These are phyloP conservation scores for Nasonia giraulti DNA, from an alignment of 1,140 invertebrate genomes.

Conservation along the genomic window DNA sequence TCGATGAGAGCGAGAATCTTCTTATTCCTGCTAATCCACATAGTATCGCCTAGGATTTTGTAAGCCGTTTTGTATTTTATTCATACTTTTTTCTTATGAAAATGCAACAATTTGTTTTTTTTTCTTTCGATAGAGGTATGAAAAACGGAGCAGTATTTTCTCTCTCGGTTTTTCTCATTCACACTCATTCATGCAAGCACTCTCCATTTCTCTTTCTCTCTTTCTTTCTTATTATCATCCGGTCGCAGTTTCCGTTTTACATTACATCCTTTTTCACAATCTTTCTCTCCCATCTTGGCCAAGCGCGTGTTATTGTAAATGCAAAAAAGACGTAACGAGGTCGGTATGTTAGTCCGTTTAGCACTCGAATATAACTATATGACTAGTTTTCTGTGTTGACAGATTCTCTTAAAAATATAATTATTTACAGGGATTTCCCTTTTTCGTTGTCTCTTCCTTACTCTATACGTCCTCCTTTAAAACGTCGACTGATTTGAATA, in stretches of 20 bases:
- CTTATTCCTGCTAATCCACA: conserved; percentile 16
- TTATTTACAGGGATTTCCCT: conserved; percentile 72
- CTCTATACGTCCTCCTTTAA: neutral
- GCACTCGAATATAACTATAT: conserved; percentile 73
- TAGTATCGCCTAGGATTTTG: conserved; percentile 10
- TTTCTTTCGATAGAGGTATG: conserved; percentile 64
- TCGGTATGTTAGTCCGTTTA: conserved; percentile 72
- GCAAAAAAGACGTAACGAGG: conserved; percentile 71
- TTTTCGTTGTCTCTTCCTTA: conserved; percentile 37
- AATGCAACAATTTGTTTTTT: conserved; percentile 56
- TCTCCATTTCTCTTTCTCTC: neutral
- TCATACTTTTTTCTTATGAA: conserved; percentile 59
- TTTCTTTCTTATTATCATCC: neutral
- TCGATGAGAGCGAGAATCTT: neutral
- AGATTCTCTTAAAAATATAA: conserved; percentile 75
- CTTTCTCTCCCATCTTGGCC: conserved; percentile 43
- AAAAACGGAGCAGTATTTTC: conserved; percentile 67
- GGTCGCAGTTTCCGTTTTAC: conserved; percentile 14
- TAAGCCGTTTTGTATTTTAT: conserved; percentile 31
- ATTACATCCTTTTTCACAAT: conserved; percentile 11
- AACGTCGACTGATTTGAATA: conserved; percentile 14
- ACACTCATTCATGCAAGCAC: neutral
- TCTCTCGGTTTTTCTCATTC: conserved; percentile 28
- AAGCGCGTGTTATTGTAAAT: conserved; percentile 61
- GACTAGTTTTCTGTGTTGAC: conserved; percentile 73